A percentile compares a stretch with the other conserved stretches of the same genome.
Evolutionary conservation across 2,113 vertebrate species (phyloP).

Genomic region (Donacobius atricapilla): DNA sequence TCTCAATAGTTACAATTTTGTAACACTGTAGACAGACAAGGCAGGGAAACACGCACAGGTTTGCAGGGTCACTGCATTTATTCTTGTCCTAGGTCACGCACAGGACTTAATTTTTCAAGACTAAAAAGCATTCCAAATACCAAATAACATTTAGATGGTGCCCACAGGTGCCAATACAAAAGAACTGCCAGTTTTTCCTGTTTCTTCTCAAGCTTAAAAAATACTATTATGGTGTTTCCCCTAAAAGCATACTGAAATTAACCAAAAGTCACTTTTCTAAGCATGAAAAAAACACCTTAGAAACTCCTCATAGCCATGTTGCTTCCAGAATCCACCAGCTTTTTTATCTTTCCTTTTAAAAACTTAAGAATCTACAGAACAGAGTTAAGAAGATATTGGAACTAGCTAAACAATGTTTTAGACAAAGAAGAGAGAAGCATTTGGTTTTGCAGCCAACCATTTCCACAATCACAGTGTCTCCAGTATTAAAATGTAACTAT

Average conservation of each 20-base stretch:
- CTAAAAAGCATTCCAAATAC: neutral
- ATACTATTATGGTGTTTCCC: neutral
- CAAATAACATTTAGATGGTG: neutral
- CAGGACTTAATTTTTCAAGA: neutral
- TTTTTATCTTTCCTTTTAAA: neutral
- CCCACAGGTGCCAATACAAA: neutral
- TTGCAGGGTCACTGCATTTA: neutral
- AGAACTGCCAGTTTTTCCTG: accelerated
- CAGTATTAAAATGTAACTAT: neutral
- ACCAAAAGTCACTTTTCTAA: neutral
- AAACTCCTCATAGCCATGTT: neutral
- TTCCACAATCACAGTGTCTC: neutral
- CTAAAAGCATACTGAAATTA: neutral
- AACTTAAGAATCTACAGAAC: neutral
- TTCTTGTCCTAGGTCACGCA: neutral
- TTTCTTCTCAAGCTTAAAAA: neutral
- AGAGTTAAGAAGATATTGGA: neutral
- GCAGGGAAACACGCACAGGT: neutral
- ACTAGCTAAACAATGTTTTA: neutral
- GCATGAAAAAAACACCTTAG: too few species aligned
- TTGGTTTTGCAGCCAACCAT: neutral
- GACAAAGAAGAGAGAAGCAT: neutral
- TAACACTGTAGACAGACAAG: neutral
- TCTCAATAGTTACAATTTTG: neutral
- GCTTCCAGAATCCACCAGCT: neutral